Evolutionary conservation across 2,113 vertebrate genomes (phyloP).

Genomic region (Xiphias gladius): DNA sequence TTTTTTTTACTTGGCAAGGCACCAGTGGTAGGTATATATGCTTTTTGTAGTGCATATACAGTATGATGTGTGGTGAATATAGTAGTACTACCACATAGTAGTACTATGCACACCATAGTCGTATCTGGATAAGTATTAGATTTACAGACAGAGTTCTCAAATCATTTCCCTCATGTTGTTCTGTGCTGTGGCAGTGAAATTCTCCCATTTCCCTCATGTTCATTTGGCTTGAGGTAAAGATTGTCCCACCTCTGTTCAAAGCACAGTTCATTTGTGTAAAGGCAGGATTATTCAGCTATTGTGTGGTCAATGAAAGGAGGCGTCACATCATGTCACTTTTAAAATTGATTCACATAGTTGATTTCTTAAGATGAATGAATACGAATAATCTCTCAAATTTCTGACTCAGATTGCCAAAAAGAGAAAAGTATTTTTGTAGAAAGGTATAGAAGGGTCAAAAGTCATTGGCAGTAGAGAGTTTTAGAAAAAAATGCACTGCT

Average conservation of each 20-base stretch:
- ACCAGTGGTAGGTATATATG: slow-evolving; percentile 56
- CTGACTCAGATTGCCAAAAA: slow-evolving; percentile 54
- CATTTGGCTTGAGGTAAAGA: slow-evolving; percentile 41
- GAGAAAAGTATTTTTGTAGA: slow-evolving; percentile 70
- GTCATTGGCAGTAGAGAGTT: not conserved
- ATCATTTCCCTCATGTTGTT: slow-evolving; percentile 26
- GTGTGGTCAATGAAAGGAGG: slow-evolving; percentile 16
- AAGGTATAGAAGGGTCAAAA: slow-evolving; percentile 16
- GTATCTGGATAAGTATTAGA: slow-evolving; percentile 28
- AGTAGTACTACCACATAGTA: slow-evolving; percentile 20
- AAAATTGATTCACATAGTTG: slow-evolving; percentile 38
- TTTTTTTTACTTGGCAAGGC: slow-evolving; percentile 36
- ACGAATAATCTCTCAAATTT: slow-evolving; percentile 27
- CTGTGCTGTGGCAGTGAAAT: slow-evolving; percentile 29
- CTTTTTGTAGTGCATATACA: slow-evolving; percentile 53
- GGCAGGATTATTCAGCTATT: slow-evolving; percentile 10
- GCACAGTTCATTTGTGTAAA: slow-evolving; percentile 42
- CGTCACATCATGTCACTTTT: slow-evolving; percentile 25
- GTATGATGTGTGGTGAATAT: slow-evolving; percentile 36
- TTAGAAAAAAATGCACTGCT: slow-evolving; percentile 21
- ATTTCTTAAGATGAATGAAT: slow-evolving; percentile 39
- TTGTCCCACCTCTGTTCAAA: slow-evolving; percentile 45
- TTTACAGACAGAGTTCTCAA: slow-evolving; percentile 9
- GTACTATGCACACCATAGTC: slow-evolving; percentile 62
- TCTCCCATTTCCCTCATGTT: slow-evolving; percentile 18